Conservation (phyloP, 2,797 vertebrate genomes). For the Sebastes hopkinsi region DNA sequence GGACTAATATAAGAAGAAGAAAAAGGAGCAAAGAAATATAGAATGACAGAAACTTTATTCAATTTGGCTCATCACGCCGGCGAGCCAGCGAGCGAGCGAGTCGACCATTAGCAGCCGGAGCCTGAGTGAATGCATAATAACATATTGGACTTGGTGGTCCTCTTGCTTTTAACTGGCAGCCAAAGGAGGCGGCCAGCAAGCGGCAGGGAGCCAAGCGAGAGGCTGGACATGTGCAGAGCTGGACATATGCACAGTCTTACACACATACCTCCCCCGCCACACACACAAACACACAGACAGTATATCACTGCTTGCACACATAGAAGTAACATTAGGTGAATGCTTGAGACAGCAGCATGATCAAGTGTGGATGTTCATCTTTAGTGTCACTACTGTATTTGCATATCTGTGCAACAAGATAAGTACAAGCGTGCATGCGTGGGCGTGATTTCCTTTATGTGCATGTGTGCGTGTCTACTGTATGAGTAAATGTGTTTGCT, state of each 20-base stretch:
- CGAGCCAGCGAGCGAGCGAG: neutral
- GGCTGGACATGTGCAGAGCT: slow-evolving; percentile 29
- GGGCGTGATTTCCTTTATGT: slow-evolving; percentile 1
- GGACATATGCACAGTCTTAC: slow-evolving; percentile 40
- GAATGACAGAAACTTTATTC: neutral
- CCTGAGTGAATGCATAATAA: slow-evolving; percentile 43
- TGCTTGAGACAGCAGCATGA: neutral
- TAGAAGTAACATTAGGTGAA: neutral
- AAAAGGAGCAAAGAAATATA: neutral
- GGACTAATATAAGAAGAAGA: neutral
- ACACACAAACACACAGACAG: neutral
- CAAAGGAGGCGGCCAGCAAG: slow-evolving; percentile 38
- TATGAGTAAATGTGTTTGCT: slow-evolving; percentile 23
- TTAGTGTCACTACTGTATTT: neutral
- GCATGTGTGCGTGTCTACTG: neutral
- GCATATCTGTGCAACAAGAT: neutral
- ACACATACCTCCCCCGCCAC: no score
- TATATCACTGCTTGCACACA: neutral
- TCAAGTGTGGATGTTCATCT: neutral
- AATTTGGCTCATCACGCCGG: neutral
- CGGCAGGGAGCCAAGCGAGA: slow-evolving; percentile 46
- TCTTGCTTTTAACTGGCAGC: slow-evolving; percentile 55
- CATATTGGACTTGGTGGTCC: slow-evolving; percentile 39
- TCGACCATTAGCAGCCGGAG: slow-evolving; percentile 8
- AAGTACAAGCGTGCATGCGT: neutral